phyloP scores from a whole-genome alignment of 2,888 invertebrate genomes.

The Xiphydria camelus region DNA sequence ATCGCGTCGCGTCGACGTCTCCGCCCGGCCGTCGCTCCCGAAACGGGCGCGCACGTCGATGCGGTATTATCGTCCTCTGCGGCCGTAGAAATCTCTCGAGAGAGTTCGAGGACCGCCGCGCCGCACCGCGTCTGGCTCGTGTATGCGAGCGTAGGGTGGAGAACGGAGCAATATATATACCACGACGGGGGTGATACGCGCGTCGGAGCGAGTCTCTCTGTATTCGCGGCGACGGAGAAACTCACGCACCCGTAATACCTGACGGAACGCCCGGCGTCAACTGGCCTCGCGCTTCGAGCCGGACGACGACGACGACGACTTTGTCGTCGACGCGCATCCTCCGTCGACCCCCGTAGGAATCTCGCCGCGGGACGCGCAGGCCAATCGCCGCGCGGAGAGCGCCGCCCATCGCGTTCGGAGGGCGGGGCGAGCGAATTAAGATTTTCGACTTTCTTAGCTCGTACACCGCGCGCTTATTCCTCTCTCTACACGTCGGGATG shows the following conservation, averaged over 20 bases:
- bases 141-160: background rate
- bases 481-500: too few species aligned
- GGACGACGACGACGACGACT: constrained; percentile 25
- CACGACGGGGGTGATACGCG: background rate
- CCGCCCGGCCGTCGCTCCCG: background rate
- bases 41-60: constrained; percentile 1
- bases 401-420: constrained; percentile 42
- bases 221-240: background rate
- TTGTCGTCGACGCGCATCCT: constrained; percentile 43
- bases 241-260: constrained; percentile 26
- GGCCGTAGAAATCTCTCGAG: constrained; percentile 13
- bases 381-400: constrained; percentile 48
- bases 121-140: constrained; percentile 5
- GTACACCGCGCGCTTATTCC: too few species aligned
- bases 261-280: constrained; percentile 54
- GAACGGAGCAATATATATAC: background rate
- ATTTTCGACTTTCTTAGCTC: constrained; percentile 51
- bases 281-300: constrained; percentile 38
- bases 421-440: constrained; percentile 54
- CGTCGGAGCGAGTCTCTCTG: background rate
- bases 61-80: constrained; percentile 10
- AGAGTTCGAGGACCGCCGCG: background rate
- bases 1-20: constrained; percentile 12
- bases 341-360: constrained; percentile 25
- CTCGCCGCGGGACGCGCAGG: constrained; percentile 27